Percentiles rank a stretch among this genome's conserved stretches.
Conservation (phyloP, 2,113 vertebrate genomes). For the Pteropus alecto region DNA sequence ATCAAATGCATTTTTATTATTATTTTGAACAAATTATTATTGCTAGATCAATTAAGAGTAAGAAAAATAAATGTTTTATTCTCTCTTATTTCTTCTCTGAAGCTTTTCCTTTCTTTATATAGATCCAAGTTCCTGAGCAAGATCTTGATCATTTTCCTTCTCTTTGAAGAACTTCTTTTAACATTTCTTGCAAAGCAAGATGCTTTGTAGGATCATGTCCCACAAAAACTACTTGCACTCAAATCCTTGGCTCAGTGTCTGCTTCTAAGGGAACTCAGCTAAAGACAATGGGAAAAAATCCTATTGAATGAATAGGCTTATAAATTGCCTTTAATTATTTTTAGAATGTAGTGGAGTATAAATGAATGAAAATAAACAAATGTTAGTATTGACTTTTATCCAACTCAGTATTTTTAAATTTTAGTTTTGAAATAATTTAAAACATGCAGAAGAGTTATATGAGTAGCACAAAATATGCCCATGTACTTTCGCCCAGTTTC, state of each 20-base stretch:
- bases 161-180: neutral
- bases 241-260: neutral
- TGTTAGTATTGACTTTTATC: neutral
- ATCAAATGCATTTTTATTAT: neutral
- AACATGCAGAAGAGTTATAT: neutral
- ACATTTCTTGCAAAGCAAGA: neutral
- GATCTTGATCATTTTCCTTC: neutral
- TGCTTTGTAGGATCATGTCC: neutral
- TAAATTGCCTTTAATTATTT: neutral
- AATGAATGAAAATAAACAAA: neutral
- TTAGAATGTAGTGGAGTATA: neutral
- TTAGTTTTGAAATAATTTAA: neutral
- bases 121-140: neutral
- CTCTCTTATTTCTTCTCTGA: neutral
- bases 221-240: neutral
- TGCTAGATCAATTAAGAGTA: neutral
- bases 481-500: neutral
- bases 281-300: constrained; percentile 16
- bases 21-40: neutral
- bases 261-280: neutral
- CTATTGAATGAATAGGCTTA: neutral
- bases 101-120: neutral
- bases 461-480: neutral
- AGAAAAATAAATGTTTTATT: neutral
- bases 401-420: neutral